Percentiles rank a stretch among this genome's conserved stretches.
phyloP scores from a whole-genome alignment of 2,797 vertebrate genomes.

The Setipinna tenuifilis region DNA sequence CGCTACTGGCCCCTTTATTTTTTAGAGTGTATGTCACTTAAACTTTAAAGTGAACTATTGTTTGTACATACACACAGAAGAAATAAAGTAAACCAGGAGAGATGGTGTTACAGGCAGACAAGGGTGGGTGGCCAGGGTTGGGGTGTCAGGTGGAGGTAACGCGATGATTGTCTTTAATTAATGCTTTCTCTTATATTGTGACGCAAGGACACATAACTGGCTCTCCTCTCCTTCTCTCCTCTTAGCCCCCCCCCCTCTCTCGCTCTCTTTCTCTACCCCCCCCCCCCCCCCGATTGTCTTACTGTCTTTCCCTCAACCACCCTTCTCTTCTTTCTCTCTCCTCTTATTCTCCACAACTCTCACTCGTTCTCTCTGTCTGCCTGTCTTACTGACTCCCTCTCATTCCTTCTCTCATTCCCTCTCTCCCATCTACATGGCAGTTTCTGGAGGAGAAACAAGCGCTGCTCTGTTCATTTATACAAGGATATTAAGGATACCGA shows the following conservation, averaged over 20 bases:
- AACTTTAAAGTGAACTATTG: no score
- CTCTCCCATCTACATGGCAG: background rate
- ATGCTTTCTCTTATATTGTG: no score
- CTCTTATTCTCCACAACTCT: background rate
- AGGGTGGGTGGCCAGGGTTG: no score
- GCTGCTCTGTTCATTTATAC: conserved; percentile 20
- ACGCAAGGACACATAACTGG: no score
- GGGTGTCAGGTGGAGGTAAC: no score
- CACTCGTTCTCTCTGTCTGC: background rate
- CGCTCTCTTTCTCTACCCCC: background rate
- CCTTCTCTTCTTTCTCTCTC: background rate
- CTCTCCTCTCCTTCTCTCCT: background rate
- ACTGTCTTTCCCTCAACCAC: background rate
- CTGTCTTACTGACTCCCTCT: background rate
- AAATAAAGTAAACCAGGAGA: no score
- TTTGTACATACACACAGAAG: no score
- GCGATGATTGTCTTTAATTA: no score
- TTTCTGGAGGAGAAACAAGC: conserved; percentile 12
- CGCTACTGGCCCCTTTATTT: no score
- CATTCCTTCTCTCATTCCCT: background rate
- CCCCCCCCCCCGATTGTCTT: background rate
- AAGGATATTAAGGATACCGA: conserved; percentile 11
- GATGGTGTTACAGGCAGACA: no score
- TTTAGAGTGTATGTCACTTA: no score
- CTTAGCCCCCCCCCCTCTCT: background rate